Evolutionary conservation across 2,113 vertebrate genomes (phyloP).

Genomic region (Pampusana beccarii): DNA sequence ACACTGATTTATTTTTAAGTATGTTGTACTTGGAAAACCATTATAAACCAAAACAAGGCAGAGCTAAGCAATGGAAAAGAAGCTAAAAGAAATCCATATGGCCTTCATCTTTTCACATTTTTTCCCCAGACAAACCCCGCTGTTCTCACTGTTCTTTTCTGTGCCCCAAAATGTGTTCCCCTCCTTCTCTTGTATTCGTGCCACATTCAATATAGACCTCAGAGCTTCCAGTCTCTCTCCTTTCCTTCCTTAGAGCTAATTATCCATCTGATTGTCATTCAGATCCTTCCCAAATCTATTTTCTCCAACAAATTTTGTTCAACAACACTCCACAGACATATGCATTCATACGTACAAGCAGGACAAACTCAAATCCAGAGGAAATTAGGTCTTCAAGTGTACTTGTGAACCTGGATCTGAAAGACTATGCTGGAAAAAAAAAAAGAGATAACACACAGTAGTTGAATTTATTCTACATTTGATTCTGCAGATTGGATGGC

Average conservation of each 20-base stretch:
- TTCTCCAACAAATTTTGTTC: not conserved
- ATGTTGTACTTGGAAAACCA: slow-evolving; percentile 57
- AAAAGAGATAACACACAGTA: rapidly evolving
- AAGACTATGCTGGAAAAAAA: not conserved
- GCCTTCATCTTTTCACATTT: not conserved
- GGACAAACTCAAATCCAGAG: not conserved
- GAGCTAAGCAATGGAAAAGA: slow-evolving; percentile 44
- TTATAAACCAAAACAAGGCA: slow-evolving; percentile 58
- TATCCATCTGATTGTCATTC: not conserved
- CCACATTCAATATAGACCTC: not conserved
- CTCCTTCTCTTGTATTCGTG: not conserved
- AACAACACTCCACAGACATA: not conserved
- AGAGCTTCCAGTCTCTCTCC: not conserved
- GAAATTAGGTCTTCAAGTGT: not conserved
- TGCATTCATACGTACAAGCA: not conserved
- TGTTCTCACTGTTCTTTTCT: not conserved
- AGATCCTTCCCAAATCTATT: not conserved
- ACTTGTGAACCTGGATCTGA: not conserved
- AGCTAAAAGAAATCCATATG: slow-evolving; percentile 27
- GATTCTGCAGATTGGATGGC: not conserved
- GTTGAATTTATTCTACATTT: not conserved
- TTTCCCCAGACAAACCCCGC: not conserved
- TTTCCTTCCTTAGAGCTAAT: not conserved
- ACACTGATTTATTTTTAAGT: slow-evolving; percentile 53
- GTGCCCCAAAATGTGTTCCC: not conserved